Base-by-base conservation (phyloP, 2,888 invertebrate genomes). In the Galeruca laticollis region DNA sequence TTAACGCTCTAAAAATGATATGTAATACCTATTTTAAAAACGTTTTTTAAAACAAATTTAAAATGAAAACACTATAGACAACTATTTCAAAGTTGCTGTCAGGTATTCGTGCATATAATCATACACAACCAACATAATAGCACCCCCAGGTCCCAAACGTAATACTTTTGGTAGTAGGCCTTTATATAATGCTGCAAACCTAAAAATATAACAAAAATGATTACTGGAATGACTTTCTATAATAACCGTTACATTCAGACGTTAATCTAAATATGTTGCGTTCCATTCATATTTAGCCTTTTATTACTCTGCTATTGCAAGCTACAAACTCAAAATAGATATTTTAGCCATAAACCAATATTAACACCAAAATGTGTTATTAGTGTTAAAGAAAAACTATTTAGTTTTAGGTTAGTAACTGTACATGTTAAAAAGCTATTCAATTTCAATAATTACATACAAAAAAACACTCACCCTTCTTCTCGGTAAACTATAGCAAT, bases 401-500 rank as follows among this genome's bases (percentile, higher is more conserved):
- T 26, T 26, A 26, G n/a, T n/a, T n/a, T n/a, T n/a, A n/a, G n/a
- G n/a, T n/a, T n/a, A n/a, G n/a, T n/a, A n/a, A n/a, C n/a, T n/a
- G n/a, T n/a, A n/a, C n/a, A n/a, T n/a, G 3, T 26, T 26, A 26
- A 26, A 26, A 26, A 26, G 26, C 26, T 5, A 26, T 5, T 26
- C 26, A 6, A 26, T 26, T 26, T 3, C 26, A 26, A 26, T 5
- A 5, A 26, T 26, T 26, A 26, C n/a, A n/a, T n/a, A n/a, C n/a
- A n/a, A n/a, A n/a, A n/a, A n/a, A n/a, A n/a, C n/a, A n/a, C 89
- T 87, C 84, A 94, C 94, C 98, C 98, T 90, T 98, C 98, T 85
- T 95, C 95, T 73, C 85, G 90, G 80, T 94, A 94, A 13, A 98
- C 93, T 64, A 92, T 86, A 0, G 80, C 80, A 52, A 98, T 90